A percentile compares a stretch with the other conserved stretches of the same genome.
Conservation (phyloP, 1,140 invertebrate genomes). For the Drosophila sproati region DNA sequence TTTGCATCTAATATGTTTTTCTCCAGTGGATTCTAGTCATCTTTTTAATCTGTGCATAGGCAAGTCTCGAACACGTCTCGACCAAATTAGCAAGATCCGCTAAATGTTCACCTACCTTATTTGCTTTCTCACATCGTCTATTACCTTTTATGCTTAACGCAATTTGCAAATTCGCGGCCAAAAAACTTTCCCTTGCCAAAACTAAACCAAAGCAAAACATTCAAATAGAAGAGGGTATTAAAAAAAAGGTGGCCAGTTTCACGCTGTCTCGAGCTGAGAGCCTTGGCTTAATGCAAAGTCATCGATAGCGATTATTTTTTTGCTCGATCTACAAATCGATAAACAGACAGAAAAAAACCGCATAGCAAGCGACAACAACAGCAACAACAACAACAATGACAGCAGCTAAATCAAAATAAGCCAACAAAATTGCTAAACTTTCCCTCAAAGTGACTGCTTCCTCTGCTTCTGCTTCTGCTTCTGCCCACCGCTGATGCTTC, state of each 20-base stretch:
- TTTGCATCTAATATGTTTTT: too few species aligned
- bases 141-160: not conserved
- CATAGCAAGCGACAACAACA: constrained; percentile 18
- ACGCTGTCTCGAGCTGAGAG: not conserved
- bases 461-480: not conserved
- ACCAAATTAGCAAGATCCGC: not conserved
- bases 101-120: not conserved
- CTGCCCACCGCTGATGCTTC: not conserved
- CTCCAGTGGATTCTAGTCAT: too few species aligned
- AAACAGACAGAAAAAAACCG: constrained; percentile 39
- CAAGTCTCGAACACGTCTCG: too few species aligned
- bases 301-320: constrained; percentile 56
- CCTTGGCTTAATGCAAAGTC: constrained; percentile 31
- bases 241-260: constrained; percentile 13
- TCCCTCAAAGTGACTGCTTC: constrained; percentile 34
- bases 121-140: not conserved
- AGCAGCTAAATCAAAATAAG: constrained; percentile 12
- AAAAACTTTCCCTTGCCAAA: constrained; percentile 27
- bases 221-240: not conserved
- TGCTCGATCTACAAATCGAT: constrained; percentile 72
- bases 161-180: not conserved
- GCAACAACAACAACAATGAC: constrained; percentile 10
- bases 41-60: too few species aligned
- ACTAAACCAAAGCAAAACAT: constrained; percentile 15
- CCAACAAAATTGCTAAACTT: constrained; percentile 41